These are phyloP conservation scores for Raja brachyura DNA, from an alignment of 2,113 vertebrate genomes.

Conservation along the genomic window DNA sequence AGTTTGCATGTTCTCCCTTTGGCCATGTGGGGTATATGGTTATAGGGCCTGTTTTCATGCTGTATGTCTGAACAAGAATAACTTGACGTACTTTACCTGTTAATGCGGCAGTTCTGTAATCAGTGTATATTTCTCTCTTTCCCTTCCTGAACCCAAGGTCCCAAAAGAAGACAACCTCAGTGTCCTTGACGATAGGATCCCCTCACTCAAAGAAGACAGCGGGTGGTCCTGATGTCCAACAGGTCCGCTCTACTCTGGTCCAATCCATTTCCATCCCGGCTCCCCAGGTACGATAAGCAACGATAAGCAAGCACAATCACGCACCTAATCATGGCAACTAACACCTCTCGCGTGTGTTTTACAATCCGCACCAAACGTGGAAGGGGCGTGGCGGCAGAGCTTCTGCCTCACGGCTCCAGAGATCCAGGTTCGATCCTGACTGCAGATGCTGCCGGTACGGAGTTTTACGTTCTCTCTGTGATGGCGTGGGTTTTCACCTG, in stretches of 20 bases:
- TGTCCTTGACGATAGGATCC: constrained; percentile 88
- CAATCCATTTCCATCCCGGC: constrained; percentile 74
- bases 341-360: not conserved
- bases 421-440: too few relatives aligned
- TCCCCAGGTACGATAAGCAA: constrained; percentile 55
- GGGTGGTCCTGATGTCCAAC: constrained; percentile 47
- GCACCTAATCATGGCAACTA: too few relatives aligned
- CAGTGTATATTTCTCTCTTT: not conserved
- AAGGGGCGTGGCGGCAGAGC: not conserved
- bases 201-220: constrained; percentile 68
- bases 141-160: constrained; percentile 55
- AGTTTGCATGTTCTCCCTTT: too few relatives aligned
- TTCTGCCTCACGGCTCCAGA: too few relatives aligned
- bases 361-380: not conserved
- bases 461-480: too few relatives aligned
- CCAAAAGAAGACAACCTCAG: constrained; percentile 89
- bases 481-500: too few relatives aligned
- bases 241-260: constrained; percentile 79
- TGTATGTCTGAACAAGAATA: too few relatives aligned
- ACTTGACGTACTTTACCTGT: not conserved
- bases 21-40: too few relatives aligned
- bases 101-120: not conserved
- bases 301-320: too few relatives aligned
- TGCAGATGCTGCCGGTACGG: too few relatives aligned
- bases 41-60: too few relatives aligned